A percentile compares a stretch with the other conserved stretches of the same genome.
phyloP scores from a whole-genome alignment of 1,140 invertebrate species.

The Trichonephila inaurata region DNA sequence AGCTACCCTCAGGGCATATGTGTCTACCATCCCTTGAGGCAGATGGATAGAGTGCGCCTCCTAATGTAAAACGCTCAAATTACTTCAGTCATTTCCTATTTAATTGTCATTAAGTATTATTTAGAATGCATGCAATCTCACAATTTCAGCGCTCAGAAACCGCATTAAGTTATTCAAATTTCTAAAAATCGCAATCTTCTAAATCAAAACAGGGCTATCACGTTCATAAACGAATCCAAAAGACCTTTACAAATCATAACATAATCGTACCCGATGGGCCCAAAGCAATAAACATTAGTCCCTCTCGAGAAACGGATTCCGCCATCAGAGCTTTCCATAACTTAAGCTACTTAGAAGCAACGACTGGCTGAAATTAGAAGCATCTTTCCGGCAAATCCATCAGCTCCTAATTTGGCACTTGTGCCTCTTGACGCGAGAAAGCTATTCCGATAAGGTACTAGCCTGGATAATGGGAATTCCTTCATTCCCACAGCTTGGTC shows the following conservation, averaged over 20 bases:
- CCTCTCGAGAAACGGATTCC: background rate
- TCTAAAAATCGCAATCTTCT: too few species aligned
- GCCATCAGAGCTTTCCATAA: constrained; percentile 24
- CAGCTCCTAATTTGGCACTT: constrained; percentile 59
- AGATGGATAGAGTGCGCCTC: too few species aligned
- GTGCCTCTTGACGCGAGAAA: constrained; percentile 56
- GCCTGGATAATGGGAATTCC: constrained; percentile 38
- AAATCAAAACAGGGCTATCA: background rate
- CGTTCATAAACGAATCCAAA: background rate
- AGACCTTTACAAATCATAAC: background rate
- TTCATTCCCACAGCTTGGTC: constrained; percentile 23
- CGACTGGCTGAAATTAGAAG: constrained; percentile 36
- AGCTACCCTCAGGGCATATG: too few species aligned
- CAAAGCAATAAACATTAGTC: background rate
- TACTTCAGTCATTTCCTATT: too few species aligned
- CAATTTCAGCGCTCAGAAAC: too few species aligned
- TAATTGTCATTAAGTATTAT: too few species aligned
- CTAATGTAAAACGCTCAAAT: too few species aligned
- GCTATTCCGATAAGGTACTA: constrained; percentile 57
- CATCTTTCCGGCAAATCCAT: constrained; percentile 60
- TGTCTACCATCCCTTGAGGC: too few species aligned
- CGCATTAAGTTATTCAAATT: too few species aligned
- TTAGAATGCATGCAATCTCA: too few species aligned
- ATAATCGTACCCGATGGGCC: background rate
- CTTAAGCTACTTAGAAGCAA: constrained; percentile 14